These are phyloP conservation scores for Diadophis punctatus DNA, from an alignment of 2,113 vertebrate genomes.

Conservation along the genomic window DNA sequence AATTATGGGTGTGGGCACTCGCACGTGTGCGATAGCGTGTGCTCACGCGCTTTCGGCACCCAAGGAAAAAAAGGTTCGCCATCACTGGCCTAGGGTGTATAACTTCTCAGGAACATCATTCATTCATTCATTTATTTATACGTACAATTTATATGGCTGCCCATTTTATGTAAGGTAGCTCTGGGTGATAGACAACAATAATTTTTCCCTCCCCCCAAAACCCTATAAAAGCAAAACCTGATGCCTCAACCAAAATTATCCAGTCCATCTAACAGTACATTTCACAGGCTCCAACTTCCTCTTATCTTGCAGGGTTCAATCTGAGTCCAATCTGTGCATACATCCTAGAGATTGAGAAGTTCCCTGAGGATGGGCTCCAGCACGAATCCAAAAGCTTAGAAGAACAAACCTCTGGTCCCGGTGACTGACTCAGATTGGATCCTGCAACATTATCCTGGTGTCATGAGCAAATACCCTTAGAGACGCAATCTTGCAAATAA, in stretches of 20 bases:
- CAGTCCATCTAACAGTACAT: not conserved
- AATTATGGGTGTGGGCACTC: too few relatives aligned
- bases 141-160: not conserved
- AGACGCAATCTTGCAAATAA: not conserved
- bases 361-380: not conserved
- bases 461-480: not conserved
- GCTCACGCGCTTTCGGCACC: too few relatives aligned
- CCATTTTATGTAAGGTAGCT: not conserved
- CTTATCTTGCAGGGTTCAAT: not conserved
- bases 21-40: too few relatives aligned
- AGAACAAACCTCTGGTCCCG: not conserved
- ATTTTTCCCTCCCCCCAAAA: not conserved
- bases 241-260: not conserved
- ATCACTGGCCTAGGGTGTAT: too few relatives aligned
- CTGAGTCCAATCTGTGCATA: not conserved
- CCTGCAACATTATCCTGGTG: not conserved
- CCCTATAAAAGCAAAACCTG: not conserved
- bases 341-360: not conserved
- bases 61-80: too few relatives aligned
- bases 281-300: not conserved
- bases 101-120: too few relatives aligned
- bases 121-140: too few relatives aligned
- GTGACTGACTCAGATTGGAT: not conserved
- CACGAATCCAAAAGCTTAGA: not conserved
- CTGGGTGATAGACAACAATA: not conserved